phyloP scores from a whole-genome alignment of 1,140 invertebrate genomes.

The Halictus rubicundus region DNA sequence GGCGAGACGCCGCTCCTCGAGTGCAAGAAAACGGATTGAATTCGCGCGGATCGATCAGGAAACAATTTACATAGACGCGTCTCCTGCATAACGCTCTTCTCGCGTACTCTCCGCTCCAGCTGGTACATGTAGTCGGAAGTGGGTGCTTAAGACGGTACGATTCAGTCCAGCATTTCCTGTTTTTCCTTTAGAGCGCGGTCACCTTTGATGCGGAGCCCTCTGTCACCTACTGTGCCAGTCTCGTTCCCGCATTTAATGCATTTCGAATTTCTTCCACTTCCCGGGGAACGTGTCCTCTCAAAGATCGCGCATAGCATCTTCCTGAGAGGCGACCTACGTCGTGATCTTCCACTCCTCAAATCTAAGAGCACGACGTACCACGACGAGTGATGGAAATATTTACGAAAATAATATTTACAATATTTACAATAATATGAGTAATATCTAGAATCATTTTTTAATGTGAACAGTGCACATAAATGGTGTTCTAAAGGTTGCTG shows the following conservation, averaged over 20 bases:
- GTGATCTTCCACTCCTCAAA: not conserved
- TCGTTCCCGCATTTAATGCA: constrained; percentile 46
- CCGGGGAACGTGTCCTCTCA: not conserved
- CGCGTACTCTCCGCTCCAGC: not conserved
- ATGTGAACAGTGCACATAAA: too few relatives aligned
- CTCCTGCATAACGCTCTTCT: not conserved
- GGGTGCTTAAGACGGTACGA: constrained; percentile 50
- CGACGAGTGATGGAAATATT: not conserved
- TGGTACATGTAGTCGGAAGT: constrained; percentile 36
- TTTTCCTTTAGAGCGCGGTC: constrained; percentile 31
- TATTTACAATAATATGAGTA: too few relatives aligned
- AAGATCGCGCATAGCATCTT: constrained; percentile 30
- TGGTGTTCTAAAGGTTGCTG: too few relatives aligned
- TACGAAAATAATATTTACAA: too few relatives aligned
- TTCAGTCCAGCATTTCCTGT: constrained; percentile 32
- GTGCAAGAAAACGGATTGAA: constrained; percentile 45
- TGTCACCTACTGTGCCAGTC: not conserved
- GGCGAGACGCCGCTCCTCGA: not conserved
- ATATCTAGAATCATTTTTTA: too few relatives aligned
- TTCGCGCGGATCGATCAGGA: constrained; percentile 55
- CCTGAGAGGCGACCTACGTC: constrained; percentile 2
- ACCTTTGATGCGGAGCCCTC: constrained; percentile 17
- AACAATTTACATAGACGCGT: constrained; percentile 58
- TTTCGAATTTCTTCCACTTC: constrained; percentile 42
- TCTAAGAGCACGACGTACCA: not conserved